Evolutionary conservation across 1,140 invertebrate species (phyloP), one percentile per base, ranked within the genome.

Genomic region (Apis laboriosa): DNA sequence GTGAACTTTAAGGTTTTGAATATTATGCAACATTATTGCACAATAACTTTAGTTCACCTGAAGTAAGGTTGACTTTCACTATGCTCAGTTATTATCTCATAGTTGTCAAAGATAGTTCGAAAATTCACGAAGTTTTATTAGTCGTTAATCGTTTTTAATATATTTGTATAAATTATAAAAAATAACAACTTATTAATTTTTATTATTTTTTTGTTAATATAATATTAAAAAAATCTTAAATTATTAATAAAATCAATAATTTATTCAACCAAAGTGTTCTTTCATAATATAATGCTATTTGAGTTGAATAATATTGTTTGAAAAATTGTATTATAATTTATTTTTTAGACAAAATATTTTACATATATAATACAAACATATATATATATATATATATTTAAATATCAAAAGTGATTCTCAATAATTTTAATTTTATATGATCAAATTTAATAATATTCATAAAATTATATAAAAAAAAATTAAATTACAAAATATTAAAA

Each of bases 41-140:
- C 80, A 90, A 91, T 55, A 71, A 61, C 76, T 87, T 89, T 83
- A 64, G 80, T 71, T 71, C 80, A 80, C 77, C 70, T 85, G 83
- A 67, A 81, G 80, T 83, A 85, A 81, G 86, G 85, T 88, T 90
- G 73, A 82, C 91, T 91, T 91, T 91, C 91, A 91, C 91, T 87
- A 84, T 67, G 77, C 84, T 87, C 86, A 81, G 81, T 91, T 90
- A 90, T 89, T 91, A 90, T 90, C 84, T 88, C 84, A 87, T 86
- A 80, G 67, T 83, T 88, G 84, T 88, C 77, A 85, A 79, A 72
- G 56, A 72, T 86, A 68, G 77, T 77, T 61, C 53, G 61, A 72
- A 79, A 83, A 83, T 61, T 73, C 67, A 43, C 72, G n/a, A 34
- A 49, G 13, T 66, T 66, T 63, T 60, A 61, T 67, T 24, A 34